These are phyloP conservation scores for Odobenus rosmarus DNA, from an alignment of 2,113 vertebrate genomes.

Conservation along the genomic window DNA sequence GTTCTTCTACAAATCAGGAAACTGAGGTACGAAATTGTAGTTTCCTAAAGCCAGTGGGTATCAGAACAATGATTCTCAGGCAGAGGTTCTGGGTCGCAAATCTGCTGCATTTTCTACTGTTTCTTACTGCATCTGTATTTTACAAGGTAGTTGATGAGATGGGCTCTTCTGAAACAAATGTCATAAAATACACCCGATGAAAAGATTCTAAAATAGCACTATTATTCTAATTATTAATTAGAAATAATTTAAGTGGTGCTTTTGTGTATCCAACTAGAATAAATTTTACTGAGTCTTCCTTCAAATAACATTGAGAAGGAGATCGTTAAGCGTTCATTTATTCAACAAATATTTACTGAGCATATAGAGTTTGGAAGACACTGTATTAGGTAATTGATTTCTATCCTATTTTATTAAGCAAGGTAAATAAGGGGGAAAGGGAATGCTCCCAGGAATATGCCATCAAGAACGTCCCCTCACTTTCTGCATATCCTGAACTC, in stretches of 20 bases:
- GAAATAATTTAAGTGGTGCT: background rate
- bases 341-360: constrained; percentile 62
- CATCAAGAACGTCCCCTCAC: background rate
- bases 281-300: background rate
- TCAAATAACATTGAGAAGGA: constrained; percentile 2
- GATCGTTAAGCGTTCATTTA: background rate
- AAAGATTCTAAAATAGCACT: background rate
- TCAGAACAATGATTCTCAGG: background rate
- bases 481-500: background rate
- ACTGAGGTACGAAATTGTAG: background rate
- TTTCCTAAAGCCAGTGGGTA: background rate
- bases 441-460: background rate
- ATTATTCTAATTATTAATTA: constrained; percentile 21
- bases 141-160: background rate
- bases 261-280: constrained; percentile 22
- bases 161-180: background rate
- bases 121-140: background rate
- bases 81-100: background rate
- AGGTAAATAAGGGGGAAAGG: background rate
- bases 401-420: constrained; percentile 55
- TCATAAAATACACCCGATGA: background rate
- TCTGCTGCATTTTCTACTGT: background rate
- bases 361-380: background rate
- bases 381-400: constrained; percentile 48
- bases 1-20: background rate